Conservation (phyloP, 2,797 vertebrate genomes). For the Peromyscus melanophrys region DNA sequence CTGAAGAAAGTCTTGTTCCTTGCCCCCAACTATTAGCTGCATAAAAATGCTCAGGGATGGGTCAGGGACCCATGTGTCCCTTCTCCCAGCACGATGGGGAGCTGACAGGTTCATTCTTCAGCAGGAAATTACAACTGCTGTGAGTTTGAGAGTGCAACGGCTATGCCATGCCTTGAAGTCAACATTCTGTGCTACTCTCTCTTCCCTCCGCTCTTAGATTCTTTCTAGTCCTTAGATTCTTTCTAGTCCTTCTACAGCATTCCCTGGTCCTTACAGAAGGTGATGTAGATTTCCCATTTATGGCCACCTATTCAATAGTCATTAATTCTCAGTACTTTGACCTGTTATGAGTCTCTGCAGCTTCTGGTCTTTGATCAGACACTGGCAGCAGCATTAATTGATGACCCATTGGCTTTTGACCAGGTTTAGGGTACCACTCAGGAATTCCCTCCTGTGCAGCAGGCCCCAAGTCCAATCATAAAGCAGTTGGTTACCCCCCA, state of each 20-base stretch:
- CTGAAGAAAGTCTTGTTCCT: neutral
- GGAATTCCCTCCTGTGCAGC: neutral
- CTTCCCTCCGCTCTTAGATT: neutral
- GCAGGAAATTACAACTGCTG: neutral
- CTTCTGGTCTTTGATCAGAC: neutral
- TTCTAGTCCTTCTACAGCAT: neutral
- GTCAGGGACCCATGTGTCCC: neutral
- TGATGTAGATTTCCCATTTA: neutral
- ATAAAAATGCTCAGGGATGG: neutral
- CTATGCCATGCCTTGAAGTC: neutral
- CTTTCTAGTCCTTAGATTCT: neutral
- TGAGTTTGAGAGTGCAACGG: neutral
- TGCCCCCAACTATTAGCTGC: neutral
- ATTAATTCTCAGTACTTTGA: neutral
- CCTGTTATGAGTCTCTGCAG: neutral
- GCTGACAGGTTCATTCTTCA: neutral
- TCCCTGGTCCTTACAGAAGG: no score
- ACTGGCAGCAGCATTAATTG: neutral
- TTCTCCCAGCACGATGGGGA: neutral
- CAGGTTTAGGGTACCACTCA: neutral
- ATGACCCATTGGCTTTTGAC: neutral
- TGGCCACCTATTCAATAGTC: neutral
- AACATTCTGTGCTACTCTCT: neutral
- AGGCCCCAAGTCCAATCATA: neutral
- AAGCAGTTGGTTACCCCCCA: neutral